Evolutionary conservation across 2,113 vertebrate species (phyloP).

Genomic region (Cyphomyrus discorhynchus): DNA sequence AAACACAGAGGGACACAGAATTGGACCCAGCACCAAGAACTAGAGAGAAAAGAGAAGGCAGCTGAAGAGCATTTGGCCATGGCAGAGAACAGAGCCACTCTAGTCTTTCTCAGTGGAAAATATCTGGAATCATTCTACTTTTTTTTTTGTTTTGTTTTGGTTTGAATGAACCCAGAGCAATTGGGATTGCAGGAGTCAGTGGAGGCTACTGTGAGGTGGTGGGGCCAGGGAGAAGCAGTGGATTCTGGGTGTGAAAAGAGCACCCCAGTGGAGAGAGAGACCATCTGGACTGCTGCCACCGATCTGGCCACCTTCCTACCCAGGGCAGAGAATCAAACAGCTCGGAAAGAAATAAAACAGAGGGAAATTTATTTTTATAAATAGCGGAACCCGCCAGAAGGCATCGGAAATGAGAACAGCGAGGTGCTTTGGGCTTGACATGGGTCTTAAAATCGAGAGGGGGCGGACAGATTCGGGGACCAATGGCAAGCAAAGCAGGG

Average conservation of each 20-base stretch:
- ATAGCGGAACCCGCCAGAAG: slow-evolving; percentile 72
- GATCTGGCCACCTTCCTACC: slow-evolving; percentile 71
- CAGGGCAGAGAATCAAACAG: slow-evolving; percentile 71
- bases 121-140: slow-evolving; percentile 4
- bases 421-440: slow-evolving; percentile 68
- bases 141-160: not conserved
- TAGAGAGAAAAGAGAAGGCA: not conserved
- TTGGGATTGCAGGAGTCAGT: slow-evolving; percentile 1
- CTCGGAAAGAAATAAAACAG: slow-evolving; percentile 62
- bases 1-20: not conserved
- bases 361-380: slow-evolving; percentile 68
- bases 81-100: not conserved
- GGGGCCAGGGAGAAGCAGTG: slow-evolving; percentile 21
- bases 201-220: not conserved
- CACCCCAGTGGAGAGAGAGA: slow-evolving; percentile 12
- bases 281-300: slow-evolving; percentile 65
- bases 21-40: not conserved
- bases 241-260: slow-evolving; percentile 31
- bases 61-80: not conserved
- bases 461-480: slow-evolving; percentile 62
- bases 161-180: slow-evolving; percentile 9
- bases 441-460: slow-evolving; percentile 75
- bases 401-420: slow-evolving; percentile 73
- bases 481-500: slow-evolving; percentile 69
- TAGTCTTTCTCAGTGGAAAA: not conserved